These are phyloP conservation scores for Gnathonemus echidnorhynchus DNA, from an alignment of 2,113 vertebrate species.

Conservation along the genomic window DNA sequence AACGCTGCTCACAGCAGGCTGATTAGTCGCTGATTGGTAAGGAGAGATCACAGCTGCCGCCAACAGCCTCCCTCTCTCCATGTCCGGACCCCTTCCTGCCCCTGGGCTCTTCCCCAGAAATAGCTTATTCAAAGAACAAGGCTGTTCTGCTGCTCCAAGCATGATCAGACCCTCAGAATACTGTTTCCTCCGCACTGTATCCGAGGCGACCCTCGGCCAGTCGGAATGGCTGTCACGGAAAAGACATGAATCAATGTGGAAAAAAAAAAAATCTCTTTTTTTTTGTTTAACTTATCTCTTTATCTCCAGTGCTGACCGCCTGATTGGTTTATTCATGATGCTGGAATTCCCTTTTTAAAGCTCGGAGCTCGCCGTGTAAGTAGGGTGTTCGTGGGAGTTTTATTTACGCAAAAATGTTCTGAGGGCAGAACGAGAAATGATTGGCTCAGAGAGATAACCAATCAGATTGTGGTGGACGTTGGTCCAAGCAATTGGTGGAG, in stretches of 20 bases:
- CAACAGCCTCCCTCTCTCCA: not conserved
- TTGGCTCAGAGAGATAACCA: no score
- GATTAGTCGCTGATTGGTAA: not conserved
- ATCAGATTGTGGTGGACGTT: no score
- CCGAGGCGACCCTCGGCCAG: not conserved
- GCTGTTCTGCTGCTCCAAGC: not conserved
- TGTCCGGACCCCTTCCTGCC: not conserved
- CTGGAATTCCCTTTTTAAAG: not conserved
- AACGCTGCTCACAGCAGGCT: not conserved
- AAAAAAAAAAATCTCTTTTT: not conserved
- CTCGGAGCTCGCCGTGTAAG: not conserved
- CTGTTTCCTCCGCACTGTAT: not conserved
- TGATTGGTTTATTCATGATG: constrained; percentile 4
- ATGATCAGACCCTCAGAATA: not conserved
- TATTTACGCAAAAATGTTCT: no score
- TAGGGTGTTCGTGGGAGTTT: no score
- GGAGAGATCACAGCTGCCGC: not conserved
- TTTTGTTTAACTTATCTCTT: constrained; percentile 1
- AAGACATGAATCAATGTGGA: not conserved
- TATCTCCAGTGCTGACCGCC: not conserved
- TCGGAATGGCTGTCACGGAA: not conserved
- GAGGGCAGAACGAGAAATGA: no score
- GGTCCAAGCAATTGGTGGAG: no score
- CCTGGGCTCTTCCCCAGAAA: not conserved
- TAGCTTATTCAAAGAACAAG: not conserved